Conservation (phyloP, 2,888 invertebrate species). For the Lucinisca nassula region DNA sequence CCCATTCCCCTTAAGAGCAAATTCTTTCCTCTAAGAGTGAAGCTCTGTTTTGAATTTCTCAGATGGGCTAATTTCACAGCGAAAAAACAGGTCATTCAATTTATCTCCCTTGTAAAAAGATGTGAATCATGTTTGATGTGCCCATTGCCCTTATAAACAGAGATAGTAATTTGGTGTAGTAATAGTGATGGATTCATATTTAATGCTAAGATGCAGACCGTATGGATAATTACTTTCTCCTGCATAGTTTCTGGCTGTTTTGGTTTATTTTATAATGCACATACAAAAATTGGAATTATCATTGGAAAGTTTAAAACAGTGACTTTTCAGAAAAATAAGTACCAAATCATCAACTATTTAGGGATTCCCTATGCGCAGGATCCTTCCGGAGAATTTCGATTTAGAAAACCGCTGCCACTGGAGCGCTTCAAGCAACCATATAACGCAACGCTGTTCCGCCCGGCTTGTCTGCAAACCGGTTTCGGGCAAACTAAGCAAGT, state of each 20-base stretch:
- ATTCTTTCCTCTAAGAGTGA: too few species aligned
- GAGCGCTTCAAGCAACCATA: slow-evolving; percentile 48
- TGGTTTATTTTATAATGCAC: slow-evolving; percentile 31
- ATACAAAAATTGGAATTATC: slow-evolving; percentile 57
- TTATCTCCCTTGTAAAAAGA: too few species aligned
- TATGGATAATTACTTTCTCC: not conserved
- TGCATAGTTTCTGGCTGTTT: not conserved
- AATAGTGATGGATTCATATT: not conserved
- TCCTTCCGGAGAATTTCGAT: slow-evolving; percentile 25
- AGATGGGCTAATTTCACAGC: too few species aligned
- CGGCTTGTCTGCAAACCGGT: slow-evolving; percentile 55
- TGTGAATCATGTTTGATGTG: too few species aligned
- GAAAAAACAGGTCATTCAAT: too few species aligned
- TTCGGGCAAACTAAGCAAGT: slow-evolving; percentile 24
- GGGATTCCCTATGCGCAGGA: slow-evolving; percentile 65
- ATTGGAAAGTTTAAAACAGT: slow-evolving; percentile 52
- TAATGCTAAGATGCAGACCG: not conserved
- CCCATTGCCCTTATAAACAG: too few species aligned
- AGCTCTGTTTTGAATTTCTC: too few species aligned
- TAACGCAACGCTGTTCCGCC: slow-evolving; percentile 58
- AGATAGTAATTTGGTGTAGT: too few species aligned
- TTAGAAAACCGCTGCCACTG: slow-evolving; percentile 29
- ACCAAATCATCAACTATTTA: slow-evolving; percentile 41
- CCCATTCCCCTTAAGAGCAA: too few species aligned
- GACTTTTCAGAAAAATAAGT: slow-evolving; percentile 12